Percentiles rank a stretch among this genome's conserved stretches.
Evolutionary conservation across 2,797 vertebrate species (phyloP).

Genomic region (Smutsia temminckii): DNA sequence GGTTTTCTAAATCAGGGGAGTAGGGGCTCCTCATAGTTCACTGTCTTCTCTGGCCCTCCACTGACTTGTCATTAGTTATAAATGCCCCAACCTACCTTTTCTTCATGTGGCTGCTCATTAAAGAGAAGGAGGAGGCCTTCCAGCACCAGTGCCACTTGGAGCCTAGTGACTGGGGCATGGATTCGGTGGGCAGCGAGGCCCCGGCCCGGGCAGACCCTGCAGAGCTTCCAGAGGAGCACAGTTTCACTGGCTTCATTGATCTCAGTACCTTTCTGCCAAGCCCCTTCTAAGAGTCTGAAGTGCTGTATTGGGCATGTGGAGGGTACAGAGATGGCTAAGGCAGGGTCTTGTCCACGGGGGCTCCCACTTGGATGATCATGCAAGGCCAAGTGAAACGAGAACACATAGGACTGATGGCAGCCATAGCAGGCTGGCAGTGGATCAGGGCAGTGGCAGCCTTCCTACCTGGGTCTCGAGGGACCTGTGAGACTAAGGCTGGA

Average conservation of each 20-base stretch:
- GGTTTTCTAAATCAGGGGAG: not conserved
- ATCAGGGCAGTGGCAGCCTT: not conserved
- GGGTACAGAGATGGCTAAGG: not conserved
- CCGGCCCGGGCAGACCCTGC: conserved; percentile 71
- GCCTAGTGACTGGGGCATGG: conserved; percentile 86
- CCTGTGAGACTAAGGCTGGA: not conserved
- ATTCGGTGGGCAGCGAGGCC: conserved; percentile 84
- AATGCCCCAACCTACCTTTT: not conserved
- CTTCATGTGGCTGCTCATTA: conserved; percentile 90
- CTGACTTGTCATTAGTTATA: not conserved
- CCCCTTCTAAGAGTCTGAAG: not conserved
- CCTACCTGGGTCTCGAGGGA: not conserved
- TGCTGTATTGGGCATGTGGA: not conserved
- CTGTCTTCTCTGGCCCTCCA: not conserved
- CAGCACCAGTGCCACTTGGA: conserved; percentile 91
- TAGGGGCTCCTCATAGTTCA: not conserved
- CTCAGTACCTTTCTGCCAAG: not conserved
- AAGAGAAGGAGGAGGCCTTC: conserved; percentile 96
- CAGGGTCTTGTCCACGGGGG: not conserved
- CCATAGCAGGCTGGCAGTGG: not conserved
- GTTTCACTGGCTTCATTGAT: not conserved
- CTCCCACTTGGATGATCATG: not conserved
- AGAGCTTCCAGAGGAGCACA: conserved; percentile 58
- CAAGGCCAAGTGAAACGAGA: not conserved
- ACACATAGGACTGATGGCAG: not conserved